A percentile compares a stretch with the other conserved stretches of the same genome.
phyloP scores from a whole-genome alignment of 2,888 invertebrate species.

The Cephonodes hylas region DNA sequence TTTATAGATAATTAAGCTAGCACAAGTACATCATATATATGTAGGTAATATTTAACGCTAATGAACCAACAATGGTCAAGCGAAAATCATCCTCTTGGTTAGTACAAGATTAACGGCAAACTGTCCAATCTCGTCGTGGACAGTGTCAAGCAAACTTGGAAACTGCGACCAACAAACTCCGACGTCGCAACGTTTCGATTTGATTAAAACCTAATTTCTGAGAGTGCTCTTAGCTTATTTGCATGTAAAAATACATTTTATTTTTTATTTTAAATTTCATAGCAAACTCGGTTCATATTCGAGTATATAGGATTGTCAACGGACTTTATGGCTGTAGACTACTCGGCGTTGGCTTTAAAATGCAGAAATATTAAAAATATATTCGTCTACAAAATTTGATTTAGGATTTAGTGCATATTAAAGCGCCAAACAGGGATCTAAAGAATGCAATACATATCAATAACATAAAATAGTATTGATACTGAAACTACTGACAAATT shows the following conservation, averaged over 20 bases:
- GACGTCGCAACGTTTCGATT: slow-evolving; percentile 28
- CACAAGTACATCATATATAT: no score
- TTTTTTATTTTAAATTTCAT: neutral
- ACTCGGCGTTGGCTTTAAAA: neutral
- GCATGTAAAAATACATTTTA: slow-evolving; percentile 7
- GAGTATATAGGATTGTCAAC: neutral
- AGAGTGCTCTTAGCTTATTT: slow-evolving; percentile 23
- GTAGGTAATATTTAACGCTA: neutral
- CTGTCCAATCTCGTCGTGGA: slow-evolving; percentile 29
- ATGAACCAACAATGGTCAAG: neutral
- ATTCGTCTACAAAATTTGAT: neutral
- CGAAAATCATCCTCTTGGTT: slow-evolving; percentile 17
- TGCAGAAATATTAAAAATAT: neutral
- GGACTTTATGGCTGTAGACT: neutral
- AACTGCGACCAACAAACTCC: slow-evolving; percentile 22
- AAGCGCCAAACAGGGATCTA: no score
- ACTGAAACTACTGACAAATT: no score
- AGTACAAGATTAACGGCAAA: slow-evolving; percentile 33
- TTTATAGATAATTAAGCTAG: no score
- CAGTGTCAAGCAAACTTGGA: slow-evolving; percentile 26
- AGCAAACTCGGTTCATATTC: neutral
- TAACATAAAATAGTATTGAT: no score
- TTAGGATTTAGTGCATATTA: no score
- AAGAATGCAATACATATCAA: no score
- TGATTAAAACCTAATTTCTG: slow-evolving; percentile 35